Conservation (phyloP, 2,113 vertebrate genomes). For the Poeciliopsis turrubarensis region DNA sequence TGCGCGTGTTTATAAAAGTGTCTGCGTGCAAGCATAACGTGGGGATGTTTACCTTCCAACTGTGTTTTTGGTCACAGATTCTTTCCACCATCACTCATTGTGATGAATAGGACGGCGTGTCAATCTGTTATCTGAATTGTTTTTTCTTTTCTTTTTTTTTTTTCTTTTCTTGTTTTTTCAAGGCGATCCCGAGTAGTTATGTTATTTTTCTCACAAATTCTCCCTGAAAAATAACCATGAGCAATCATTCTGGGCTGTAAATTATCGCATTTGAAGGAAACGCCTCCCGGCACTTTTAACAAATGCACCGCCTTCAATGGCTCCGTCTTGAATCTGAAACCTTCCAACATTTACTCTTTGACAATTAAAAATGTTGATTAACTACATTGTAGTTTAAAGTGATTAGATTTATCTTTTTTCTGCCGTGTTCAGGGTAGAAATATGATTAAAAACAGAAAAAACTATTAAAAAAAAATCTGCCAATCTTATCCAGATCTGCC, state of each 20-base stretch:
- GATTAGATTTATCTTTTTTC: conserved; percentile 39
- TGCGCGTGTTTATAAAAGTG: conserved; percentile 12
- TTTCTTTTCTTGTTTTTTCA: conserved; percentile 40
- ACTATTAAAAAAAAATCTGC: conserved; percentile 8
- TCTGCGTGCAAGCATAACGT: conserved; percentile 36
- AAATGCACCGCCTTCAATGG: conserved; percentile 24
- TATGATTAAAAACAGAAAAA: too few species aligned
- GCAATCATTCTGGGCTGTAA: conserved; percentile 54
- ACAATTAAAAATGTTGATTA: conserved; percentile 22
- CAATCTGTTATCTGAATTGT: conserved; percentile 74
- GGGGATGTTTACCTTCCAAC: conserved; percentile 61
- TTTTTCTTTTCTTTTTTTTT: conserved; percentile 49
- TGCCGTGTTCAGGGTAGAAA: conserved; percentile 34
- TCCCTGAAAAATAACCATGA: conserved; percentile 44
- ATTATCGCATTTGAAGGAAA: conserved; percentile 42
- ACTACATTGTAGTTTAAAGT: conserved; percentile 31
- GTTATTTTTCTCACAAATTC: conserved; percentile 20
- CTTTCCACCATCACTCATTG: conserved; percentile 67
- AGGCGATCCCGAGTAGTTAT: conserved; percentile 59
- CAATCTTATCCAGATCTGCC: conserved; percentile 42
- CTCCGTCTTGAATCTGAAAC: conserved; percentile 26
- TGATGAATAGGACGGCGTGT: conserved; percentile 71
- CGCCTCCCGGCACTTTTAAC: conserved; percentile 33
- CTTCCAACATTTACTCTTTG: conserved; percentile 11
- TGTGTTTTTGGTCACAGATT: conserved; percentile 63